Evolutionary conservation across 2,888 invertebrate genomes (phyloP).

Genomic region (Andrena chrysosceles): DNA sequence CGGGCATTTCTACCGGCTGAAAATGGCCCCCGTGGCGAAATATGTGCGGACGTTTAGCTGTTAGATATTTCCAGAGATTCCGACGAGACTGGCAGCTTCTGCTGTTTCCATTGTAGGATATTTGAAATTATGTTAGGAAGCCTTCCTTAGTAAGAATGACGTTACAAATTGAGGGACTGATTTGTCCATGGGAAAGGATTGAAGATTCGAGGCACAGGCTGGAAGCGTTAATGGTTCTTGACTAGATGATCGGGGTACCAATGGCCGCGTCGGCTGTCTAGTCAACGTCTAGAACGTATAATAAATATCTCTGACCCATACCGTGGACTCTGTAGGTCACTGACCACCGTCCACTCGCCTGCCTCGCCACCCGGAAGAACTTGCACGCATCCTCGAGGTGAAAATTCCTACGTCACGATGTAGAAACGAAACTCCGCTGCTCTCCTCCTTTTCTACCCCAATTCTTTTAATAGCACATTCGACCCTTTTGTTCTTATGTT

Average conservation of each 20-base stretch:
- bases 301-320: conserved; percentile 78
- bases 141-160: not conserved
- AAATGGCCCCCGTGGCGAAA: not conserved
- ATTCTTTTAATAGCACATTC: not conserved
- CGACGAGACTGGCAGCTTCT: not conserved
- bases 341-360: conserved; percentile 77
- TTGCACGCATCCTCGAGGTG: conserved; percentile 55
- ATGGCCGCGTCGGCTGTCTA: conserved; percentile 78
- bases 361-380: conserved; percentile 69
- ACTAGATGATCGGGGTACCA: conserved; percentile 73
- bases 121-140: not conserved
- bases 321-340: conserved; percentile 78
- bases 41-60: not conserved
- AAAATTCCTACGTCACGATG: conserved; percentile 59
- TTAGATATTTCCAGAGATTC: not conserved
- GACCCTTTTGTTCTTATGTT: not conserved
- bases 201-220: conserved; percentile 46
- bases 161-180: not conserved
- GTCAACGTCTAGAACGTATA: conserved; percentile 81
- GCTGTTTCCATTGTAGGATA: not conserved
- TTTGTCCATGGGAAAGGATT: conserved; percentile 25
- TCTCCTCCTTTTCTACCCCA: not conserved
- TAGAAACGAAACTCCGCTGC: conserved; percentile 5
- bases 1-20: not conserved
- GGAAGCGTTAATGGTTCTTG: conserved; percentile 50